phyloP scores from a whole-genome alignment of 1,140 invertebrate species.

The Hetaerina americana region DNA sequence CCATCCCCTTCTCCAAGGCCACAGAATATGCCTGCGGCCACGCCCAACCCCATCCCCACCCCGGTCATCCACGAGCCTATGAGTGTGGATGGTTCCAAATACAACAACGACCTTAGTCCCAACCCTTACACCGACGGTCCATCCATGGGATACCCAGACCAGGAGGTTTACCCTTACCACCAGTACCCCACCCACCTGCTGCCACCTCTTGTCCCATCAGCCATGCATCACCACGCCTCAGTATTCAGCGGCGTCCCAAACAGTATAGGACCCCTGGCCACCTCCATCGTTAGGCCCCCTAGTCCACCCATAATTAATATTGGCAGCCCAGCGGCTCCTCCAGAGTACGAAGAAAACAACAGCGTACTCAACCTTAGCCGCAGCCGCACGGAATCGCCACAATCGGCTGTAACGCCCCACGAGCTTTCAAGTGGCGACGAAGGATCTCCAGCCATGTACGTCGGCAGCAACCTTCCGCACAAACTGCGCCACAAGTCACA shows the following conservation, averaged over 20 bases:
- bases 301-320: neutral
- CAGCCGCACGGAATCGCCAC: constrained; percentile 12
- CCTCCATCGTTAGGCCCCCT: neutral
- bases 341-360: constrained; percentile 14
- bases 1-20: constrained; percentile 24
- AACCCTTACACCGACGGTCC: constrained; percentile 29
- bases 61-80: constrained; percentile 51
- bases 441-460: constrained; percentile 33
- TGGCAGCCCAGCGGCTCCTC: neutral
- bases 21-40: constrained; percentile 29
- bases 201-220: constrained; percentile 30
- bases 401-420: constrained; percentile 31
- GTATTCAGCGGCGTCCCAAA: neutral
- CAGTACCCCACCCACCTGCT: constrained; percentile 32
- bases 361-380: constrained; percentile 25
- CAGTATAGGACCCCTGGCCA: neutral
- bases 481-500: constrained; percentile 87
- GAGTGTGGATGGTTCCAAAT: constrained; percentile 12
- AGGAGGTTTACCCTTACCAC: constrained; percentile 24
- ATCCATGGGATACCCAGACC: constrained; percentile 24
- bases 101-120: constrained; percentile 18
- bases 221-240: constrained; percentile 31
- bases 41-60: constrained; percentile 42
- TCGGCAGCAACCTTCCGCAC: constrained; percentile 58
- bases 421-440: constrained; percentile 58